Evolutionary conservation across 1,140 invertebrate genomes (phyloP).

Genomic region (Drosophila subpulchrella): DNA sequence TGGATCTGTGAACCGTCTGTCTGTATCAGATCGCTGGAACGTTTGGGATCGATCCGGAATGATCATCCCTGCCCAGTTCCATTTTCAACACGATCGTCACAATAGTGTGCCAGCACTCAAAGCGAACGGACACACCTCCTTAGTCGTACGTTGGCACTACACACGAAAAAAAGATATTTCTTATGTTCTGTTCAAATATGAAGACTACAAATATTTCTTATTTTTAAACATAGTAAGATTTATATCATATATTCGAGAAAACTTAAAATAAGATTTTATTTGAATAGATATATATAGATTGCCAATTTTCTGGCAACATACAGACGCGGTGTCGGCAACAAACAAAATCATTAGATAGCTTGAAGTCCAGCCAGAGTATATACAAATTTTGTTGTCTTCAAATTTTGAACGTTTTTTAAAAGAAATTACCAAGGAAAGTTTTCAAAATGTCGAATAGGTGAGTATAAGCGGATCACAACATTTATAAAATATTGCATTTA

Average conservation of each 20-base stretch:
- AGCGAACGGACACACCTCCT: constrained; percentile 1
- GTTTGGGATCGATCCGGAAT: neutral
- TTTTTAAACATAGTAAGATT: neutral
- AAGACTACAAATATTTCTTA: too few relatives aligned
- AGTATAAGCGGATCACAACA: neutral
- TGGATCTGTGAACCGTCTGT: too few relatives aligned
- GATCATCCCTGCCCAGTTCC: neutral
- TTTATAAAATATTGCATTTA: too few relatives aligned
- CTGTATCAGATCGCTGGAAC: too few relatives aligned
- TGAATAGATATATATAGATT: constrained; percentile 8
- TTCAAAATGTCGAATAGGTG: constrained; percentile 30
- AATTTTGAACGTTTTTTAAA: neutral
- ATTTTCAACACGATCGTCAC: neutral
- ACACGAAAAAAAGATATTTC: too few relatives aligned
- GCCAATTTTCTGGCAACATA: constrained; percentile 1
- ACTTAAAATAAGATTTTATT: neutral
- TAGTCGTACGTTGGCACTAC: neutral
- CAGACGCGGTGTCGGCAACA: neutral
- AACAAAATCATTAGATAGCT: neutral
- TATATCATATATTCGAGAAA: neutral
- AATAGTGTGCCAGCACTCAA: constrained; percentile 6
- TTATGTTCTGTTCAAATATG: too few relatives aligned
- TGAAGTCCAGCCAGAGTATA: neutral
- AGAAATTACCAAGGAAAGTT: neutral
- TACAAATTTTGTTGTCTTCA: neutral